These are phyloP conservation scores for Ctenomys sociabilis DNA, from an alignment of 2,113 vertebrate genomes.

Conservation along the genomic window DNA sequence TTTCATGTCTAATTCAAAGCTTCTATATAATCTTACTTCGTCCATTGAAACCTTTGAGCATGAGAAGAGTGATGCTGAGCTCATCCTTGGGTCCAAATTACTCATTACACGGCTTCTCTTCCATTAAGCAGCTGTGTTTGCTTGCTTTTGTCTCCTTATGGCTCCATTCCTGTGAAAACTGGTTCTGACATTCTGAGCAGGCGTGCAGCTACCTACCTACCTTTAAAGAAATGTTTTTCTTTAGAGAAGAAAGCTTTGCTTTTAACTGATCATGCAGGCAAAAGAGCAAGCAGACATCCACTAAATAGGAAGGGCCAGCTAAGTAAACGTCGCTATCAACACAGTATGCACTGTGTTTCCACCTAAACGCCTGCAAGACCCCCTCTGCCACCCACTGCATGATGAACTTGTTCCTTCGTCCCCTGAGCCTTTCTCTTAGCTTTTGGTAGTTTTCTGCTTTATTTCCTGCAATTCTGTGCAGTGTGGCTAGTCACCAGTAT, in stretches of 20 bases:
- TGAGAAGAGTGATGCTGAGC: conserved; percentile 39
- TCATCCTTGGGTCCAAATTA: conserved; percentile 41
- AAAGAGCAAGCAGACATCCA: neutral
- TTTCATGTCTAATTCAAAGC: conserved; percentile 58
- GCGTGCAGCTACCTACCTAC: neutral
- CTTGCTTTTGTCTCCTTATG: conserved; percentile 28
- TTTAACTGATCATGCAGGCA: neutral
- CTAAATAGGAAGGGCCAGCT: neutral
- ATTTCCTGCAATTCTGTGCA: neutral
- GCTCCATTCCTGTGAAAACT: neutral
- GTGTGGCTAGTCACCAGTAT: neutral
- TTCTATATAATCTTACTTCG: conserved; percentile 38
- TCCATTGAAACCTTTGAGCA: conserved; percentile 32
- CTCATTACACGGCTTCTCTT: conserved; percentile 3
- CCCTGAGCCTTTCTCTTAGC: neutral
- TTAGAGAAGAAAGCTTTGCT: neutral
- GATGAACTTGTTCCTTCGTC: neutral
- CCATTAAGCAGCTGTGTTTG: conserved; percentile 50
- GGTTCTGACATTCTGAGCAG: neutral
- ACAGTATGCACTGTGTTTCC: neutral
- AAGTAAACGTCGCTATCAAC: neutral
- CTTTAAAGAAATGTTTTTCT: conserved; percentile 47
- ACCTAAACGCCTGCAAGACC: neutral
- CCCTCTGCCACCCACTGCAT: neutral
- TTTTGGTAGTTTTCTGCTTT: neutral